Base-by-base conservation (phyloP, 2,888 invertebrate genomes). In the Parnassius apollo region DNA sequence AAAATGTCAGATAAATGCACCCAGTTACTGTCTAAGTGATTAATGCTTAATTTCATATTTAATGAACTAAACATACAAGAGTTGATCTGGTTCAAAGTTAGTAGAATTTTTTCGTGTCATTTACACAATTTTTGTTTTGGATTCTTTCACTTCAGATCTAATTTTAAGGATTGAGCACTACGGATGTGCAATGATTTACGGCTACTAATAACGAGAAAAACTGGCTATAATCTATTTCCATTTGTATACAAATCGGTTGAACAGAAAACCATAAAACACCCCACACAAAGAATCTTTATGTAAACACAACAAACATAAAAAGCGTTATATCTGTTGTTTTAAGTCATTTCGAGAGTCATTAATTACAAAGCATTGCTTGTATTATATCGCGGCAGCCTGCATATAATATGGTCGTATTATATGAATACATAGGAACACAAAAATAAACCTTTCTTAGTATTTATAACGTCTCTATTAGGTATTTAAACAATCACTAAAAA, bases 221-320 rank as follows among this genome's bases (percentile, higher is more conserved):
- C 89, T 89, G 82, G 87, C 89, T 86, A 86, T 91, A 90, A 91
- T 88, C 91, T 91, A 91, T 91, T 91, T 90, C 77, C 88, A 91
- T 85, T 86, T 82, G 89, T 91, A 88, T 80, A 91, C 90, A 89
- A 86, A 90, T 90, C 88, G 90, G 88, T 88, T 83, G 88, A 91
- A 90, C 91, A 88, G 88, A 90, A 91, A 91, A 88, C 91, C 84
- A 83, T 91, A 89, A 91, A 91, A 91, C 88, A 83, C 87, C 86
- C 81, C 87, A 89, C 90, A 90, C 90, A 90, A 90, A 90, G 90
- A 89, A 90, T 89, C 89, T 88, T 90, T 88, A 88, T 84, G 87
- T 90, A 90, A 90, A 90, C 89, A 89, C 84, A 90, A 88, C 85
- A 86, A 82, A 86, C 89, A 80, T 89, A 85, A 89, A 86, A 87